Evolutionary conservation across 2,113 vertebrate genomes (phyloP), one percentile per base, ranked within the genome.

Genomic region (Romanogobio albipinnatus): DNA sequence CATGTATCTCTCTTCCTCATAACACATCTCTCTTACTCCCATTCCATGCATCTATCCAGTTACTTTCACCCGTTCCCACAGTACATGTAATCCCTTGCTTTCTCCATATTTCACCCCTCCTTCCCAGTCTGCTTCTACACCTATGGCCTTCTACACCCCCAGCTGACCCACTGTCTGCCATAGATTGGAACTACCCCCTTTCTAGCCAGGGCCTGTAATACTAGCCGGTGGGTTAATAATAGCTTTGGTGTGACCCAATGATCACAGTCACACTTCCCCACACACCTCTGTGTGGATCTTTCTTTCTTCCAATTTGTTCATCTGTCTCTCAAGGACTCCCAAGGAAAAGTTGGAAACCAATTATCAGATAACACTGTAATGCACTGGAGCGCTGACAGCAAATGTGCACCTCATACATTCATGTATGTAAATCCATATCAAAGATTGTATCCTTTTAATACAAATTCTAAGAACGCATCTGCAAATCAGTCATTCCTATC

Each of bases 181-280:
- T 80, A 43, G 74, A 81, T 29, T 78, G 70, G 81, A 84, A 76
- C 62, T 84, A 85, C 61, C 81, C 81, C 64, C 85, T 83, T 87
- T 86, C 88, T 86, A 78, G 84, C 77, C 71, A 82, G 77, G 74
- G 8, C 59, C 26, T 93, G 94, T 93, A 94, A 94, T 90, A 88
- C 90, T 86, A 94, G 90, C 91, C 91, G 49, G 15, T 7, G 66
- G 29, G 89, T 88, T 95, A 94, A 93, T 92, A 92, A 92, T 94
- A 95, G 91, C 10, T 19, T 36, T 81, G 51, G 88, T 90, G 90
- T 85, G 91, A 94, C 90, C 90, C 90, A 92, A 89, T 90, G 89
- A 92, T 92, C 88, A 88, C 90, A 85, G 86, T 90, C 90, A 92
- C 90, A 87, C 88, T 89, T 92, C 85, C 91, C 87, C 87, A 89